Conservation (phyloP, 2,797 vertebrate species). For the Enteromius argenteus region DNA sequence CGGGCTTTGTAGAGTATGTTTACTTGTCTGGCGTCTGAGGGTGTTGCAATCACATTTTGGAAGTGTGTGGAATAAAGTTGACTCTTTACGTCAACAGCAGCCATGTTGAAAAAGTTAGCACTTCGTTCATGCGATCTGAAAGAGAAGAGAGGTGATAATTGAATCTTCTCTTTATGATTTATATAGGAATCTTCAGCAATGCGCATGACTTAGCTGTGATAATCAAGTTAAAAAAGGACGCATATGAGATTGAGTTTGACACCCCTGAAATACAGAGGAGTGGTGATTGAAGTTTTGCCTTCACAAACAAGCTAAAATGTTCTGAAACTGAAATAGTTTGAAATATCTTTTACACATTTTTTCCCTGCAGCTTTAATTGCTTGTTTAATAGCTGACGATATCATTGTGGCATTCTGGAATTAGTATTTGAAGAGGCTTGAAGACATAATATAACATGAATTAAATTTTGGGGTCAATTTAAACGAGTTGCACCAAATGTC, state of each 20-base stretch:
- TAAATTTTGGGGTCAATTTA: not conserved
- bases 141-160: conserved; percentile 44
- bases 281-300: not conserved
- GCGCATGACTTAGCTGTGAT: not conserved
- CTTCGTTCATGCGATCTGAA: conserved; percentile 29
- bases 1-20: not conserved
- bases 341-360: not conserved
- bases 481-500: not conserved
- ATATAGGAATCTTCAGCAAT: conserved; percentile 12
- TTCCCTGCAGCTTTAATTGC: not conserved
- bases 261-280: not conserved
- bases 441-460: not conserved
- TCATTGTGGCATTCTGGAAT: not conserved
- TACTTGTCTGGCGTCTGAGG: conserved; percentile 3
- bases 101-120: conserved; percentile 34
- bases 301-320: conserved; percentile 9
- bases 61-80: not conserved
- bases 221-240: conserved; percentile 9
- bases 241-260: not conserved
- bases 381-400: conserved; percentile 16
- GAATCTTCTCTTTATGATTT: conserved; percentile 6
- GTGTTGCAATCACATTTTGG: not conserved
- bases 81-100: not conserved
- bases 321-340: not conserved
- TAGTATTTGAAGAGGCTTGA: not conserved